Conservation (phyloP, 2,113 vertebrate genomes). For the Mobula hypostoma region DNA sequence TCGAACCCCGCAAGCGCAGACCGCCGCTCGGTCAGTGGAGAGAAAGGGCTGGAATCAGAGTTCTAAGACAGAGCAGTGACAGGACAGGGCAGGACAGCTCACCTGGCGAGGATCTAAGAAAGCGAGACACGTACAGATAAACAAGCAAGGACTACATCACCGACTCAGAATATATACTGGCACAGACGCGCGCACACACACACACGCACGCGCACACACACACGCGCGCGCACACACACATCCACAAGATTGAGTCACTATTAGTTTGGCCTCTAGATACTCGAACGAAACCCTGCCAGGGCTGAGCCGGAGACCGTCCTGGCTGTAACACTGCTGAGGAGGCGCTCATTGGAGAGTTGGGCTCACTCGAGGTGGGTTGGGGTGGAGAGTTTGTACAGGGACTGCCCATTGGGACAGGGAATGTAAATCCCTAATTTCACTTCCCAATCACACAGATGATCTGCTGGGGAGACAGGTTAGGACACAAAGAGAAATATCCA, state of each 20-base stretch:
- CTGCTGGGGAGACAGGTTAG: background rate
- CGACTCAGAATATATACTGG: background rate
- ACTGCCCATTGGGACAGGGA: background rate
- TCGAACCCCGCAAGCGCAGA: too few relatives aligned
- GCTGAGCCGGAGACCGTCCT: background rate
- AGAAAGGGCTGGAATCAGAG: background rate
- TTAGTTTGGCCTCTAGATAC: background rate
- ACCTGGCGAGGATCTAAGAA: background rate
- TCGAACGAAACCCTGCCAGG: background rate
- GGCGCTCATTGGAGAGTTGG: background rate
- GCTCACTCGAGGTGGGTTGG: background rate
- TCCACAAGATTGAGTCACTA: background rate
- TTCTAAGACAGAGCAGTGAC: background rate
- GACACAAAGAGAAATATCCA: too few relatives aligned
- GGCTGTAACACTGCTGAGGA: background rate
- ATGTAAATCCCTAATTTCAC: background rate
- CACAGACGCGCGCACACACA: background rate
- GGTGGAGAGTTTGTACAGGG: background rate
- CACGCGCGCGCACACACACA: background rate
- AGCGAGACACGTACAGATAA: background rate
- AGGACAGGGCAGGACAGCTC: background rate
- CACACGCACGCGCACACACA: background rate
- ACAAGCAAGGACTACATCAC: constrained; percentile 8
- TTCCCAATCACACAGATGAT: background rate
- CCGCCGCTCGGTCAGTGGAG: background rate